phyloP scores from a whole-genome alignment of 1,140 invertebrate genomes.

The Drosophila kurseongensis region DNA sequence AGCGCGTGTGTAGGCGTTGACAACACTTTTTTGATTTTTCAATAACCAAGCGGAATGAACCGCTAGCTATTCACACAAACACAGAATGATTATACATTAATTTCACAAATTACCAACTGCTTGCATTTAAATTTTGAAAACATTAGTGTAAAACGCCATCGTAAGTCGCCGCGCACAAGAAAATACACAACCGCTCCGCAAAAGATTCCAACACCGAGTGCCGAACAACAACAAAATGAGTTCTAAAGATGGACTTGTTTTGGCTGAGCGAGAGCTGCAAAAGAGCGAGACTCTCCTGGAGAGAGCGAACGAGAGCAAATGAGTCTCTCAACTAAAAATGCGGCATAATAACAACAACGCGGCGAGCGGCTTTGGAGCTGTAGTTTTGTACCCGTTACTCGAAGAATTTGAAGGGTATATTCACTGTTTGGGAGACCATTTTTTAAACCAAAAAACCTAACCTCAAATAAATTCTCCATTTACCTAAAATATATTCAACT shows the following conservation, averaged over 20 bases:
- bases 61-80: conserved; percentile 9
- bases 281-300: conserved; percentile 8
- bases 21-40: conserved; percentile 9
- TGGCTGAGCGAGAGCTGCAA: not conserved
- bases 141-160: conserved; percentile 57
- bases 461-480: too few relatives aligned
- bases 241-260: conserved; percentile 8
- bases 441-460: not conserved
- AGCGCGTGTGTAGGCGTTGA: conserved; percentile 21
- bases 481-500: too few relatives aligned
- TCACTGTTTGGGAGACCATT: not conserved
- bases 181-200: conserved; percentile 71
- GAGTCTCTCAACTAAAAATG: conserved; percentile 22
- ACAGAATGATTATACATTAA: conserved; percentile 1
- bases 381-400: conserved; percentile 10
- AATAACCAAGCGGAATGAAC: conserved; percentile 1
- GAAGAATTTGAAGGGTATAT: not conserved
- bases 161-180: conserved; percentile 34
- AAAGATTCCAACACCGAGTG: conserved; percentile 30
- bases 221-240: conserved; percentile 13
- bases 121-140: conserved; percentile 24
- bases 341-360: conserved; percentile 65
- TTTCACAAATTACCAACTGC: conserved; percentile 44
- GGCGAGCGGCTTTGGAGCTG: conserved; percentile 26
- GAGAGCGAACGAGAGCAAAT: not conserved